phyloP scores from a whole-genome alignment of 2,113 vertebrate genomes.

The Choloepus hoffmanni region DNA sequence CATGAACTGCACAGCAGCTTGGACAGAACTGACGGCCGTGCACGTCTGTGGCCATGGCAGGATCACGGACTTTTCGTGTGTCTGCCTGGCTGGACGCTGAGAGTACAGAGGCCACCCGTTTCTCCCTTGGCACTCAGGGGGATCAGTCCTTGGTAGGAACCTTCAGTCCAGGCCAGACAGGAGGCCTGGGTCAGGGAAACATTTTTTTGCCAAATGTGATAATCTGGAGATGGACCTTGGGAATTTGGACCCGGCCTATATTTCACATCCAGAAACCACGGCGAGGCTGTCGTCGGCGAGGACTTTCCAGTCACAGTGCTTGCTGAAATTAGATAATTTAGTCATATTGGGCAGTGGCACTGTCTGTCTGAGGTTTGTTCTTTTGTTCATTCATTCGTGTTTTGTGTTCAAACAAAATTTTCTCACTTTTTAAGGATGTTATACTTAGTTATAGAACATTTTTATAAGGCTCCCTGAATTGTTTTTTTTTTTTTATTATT shows the following conservation, averaged over 20 bases:
- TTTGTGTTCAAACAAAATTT: not conserved
- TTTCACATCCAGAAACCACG: constrained; percentile 51
- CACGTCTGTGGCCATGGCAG: constrained; percentile 77
- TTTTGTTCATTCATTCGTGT: not conserved
- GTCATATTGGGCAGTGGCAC: not conserved
- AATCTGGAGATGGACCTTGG: not conserved
- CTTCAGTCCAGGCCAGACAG: constrained; percentile 55
- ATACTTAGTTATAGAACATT: not conserved
- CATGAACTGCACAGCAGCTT: constrained; percentile 81
- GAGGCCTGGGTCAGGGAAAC: constrained; percentile 26
- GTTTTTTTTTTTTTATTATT: too few relatives aligned
- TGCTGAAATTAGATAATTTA: not conserved
- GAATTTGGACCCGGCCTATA: constrained; percentile 38
- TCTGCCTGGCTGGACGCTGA: constrained; percentile 77
- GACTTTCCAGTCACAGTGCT: not conserved
- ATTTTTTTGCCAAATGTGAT: constrained; percentile 51
- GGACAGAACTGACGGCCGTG: constrained; percentile 80
- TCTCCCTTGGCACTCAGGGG: constrained; percentile 71
- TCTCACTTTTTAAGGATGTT: not conserved
- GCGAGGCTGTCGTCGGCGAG: not conserved
- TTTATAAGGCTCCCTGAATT: constrained; percentile 28
- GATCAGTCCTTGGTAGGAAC: constrained; percentile 73
- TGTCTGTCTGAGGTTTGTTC: not conserved
- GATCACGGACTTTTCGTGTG: constrained; percentile 79
- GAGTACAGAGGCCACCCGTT: constrained; percentile 69